These are phyloP conservation scores for Scylla paramamosain DNA, from an alignment of 1,140 invertebrate species.

Conservation along the genomic window DNA sequence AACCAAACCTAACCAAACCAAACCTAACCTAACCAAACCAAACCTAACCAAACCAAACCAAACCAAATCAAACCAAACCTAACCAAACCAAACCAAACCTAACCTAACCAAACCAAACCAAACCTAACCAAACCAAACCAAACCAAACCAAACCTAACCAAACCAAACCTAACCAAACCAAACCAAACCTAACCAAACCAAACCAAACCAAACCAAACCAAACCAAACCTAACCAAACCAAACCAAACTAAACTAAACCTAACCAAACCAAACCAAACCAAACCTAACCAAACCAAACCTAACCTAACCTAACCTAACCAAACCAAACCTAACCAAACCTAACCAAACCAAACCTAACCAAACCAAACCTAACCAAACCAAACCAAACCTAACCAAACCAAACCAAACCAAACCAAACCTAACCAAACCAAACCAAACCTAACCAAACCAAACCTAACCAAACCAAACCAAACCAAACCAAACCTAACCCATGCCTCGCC, in stretches of 20 bases:
- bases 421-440: conserved; percentile 55
- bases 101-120: too few species aligned
- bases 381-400: conserved; percentile 47
- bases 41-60: conserved; percentile 26
- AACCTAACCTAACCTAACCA: conserved; percentile 41
- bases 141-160: too few species aligned
- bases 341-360: background rate
- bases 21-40: background rate
- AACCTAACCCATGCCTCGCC: background rate
- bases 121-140: too few species aligned
- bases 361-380: conserved; percentile 25
- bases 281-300: conserved; percentile 36
- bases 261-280: conserved; percentile 42
- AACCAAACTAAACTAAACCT: conserved; percentile 10
- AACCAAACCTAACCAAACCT: conserved; percentile 14
- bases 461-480: conserved; percentile 44
- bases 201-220: conserved; percentile 50
- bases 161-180: conserved; percentile 25
- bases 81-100: conserved; percentile 50
- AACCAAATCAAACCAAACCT: conserved; percentile 38
- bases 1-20: conserved; percentile 32
- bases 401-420: conserved; percentile 56
- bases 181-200: conserved; percentile 37
- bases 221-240: conserved; percentile 46
- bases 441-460: conserved; percentile 37